Percentiles rank a stretch among this genome's conserved stretches.
Conservation (phyloP, 2,797 vertebrate genomes). For the Aplochiton taeniatus region DNA sequence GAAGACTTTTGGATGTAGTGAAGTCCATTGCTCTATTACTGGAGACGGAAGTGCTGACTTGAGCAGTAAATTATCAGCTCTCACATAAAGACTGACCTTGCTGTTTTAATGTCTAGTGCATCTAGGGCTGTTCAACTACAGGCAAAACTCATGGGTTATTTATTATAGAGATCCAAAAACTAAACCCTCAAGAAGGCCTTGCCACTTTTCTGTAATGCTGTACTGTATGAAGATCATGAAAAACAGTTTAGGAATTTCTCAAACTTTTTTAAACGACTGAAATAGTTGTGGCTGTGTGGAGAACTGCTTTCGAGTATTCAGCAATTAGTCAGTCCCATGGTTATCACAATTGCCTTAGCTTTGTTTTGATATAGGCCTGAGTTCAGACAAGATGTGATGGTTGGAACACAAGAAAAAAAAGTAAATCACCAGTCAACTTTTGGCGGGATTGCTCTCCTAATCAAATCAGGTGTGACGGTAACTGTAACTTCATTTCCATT, state of each 20-base stretch:
- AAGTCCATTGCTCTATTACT: conserved; percentile 52
- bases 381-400: conserved; percentile 44
- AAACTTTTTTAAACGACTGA: conserved; percentile 60
- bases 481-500: conserved; percentile 64
- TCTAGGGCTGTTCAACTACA: conserved; percentile 27
- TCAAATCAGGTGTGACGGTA: conserved; percentile 69
- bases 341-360: not conserved
- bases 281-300: conserved; percentile 59
- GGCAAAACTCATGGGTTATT: conserved; percentile 48
- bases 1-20: not conserved
- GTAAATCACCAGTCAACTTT: conserved; percentile 53
- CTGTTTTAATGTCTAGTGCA: conserved; percentile 54
- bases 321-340: conserved; percentile 40
- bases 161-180: conserved; percentile 42
- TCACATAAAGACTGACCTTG: conserved; percentile 65
- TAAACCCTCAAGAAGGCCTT: conserved; percentile 24
- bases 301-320: conserved; percentile 60
- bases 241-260: not conserved
- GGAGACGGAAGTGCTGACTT: conserved; percentile 59
- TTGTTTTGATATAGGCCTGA: conserved; percentile 31
- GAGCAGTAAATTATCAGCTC: conserved; percentile 54
- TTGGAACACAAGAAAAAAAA: conserved; percentile 52
- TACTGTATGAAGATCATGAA: not conserved
- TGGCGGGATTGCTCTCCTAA: conserved; percentile 57
- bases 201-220: not conserved